phyloP scores from a whole-genome alignment of 2,797 vertebrate genomes.

The Ctenochaetus hawaiiensis region DNA sequence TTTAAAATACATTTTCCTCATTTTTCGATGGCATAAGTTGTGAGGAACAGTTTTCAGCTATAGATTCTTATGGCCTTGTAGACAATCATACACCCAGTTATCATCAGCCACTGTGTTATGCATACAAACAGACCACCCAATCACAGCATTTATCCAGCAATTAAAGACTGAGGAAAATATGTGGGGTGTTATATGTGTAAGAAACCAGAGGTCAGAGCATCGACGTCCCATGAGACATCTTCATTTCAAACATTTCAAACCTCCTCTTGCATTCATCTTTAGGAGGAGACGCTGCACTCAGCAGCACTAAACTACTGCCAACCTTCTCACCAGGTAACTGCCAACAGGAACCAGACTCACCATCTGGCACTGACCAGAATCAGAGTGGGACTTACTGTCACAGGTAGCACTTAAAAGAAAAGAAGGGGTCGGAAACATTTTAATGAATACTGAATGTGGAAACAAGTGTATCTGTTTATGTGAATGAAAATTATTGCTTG shows the following conservation, averaged over 20 bases:
- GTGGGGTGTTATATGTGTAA: background rate
- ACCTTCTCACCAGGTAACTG: slow-evolving; percentile 75
- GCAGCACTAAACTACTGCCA: slow-evolving; percentile 82
- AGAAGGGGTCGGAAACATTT: slow-evolving; percentile 19
- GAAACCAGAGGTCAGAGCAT: slow-evolving; percentile 22
- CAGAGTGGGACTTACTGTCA: slow-evolving; percentile 38
- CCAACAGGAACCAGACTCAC: slow-evolving; percentile 64
- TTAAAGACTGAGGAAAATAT: background rate
- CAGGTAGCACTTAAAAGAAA: slow-evolving; percentile 63
- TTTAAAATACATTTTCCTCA: background rate
- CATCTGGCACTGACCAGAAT: slow-evolving; percentile 35
- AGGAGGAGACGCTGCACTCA: slow-evolving; percentile 57
- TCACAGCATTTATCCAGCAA: background rate
- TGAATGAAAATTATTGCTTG: slow-evolving; percentile 74
- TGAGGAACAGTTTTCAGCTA: slow-evolving; percentile 14
- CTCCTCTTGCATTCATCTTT: slow-evolving; percentile 34
- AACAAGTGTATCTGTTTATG: slow-evolving; percentile 67
- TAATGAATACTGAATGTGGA: slow-evolving; percentile 75
- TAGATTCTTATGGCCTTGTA: slow-evolving; percentile 47
- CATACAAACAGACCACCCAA: slow-evolving; percentile 2
- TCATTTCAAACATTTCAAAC: slow-evolving; percentile 38
- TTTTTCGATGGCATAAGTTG: slow-evolving; percentile 15
- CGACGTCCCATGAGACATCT: background rate
- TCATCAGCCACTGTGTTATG: slow-evolving; percentile 15
- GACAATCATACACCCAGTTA: slow-evolving; percentile 66